phyloP scores from a whole-genome alignment of 2,888 invertebrate genomes.

The Dysmachus trigonus region DNA sequence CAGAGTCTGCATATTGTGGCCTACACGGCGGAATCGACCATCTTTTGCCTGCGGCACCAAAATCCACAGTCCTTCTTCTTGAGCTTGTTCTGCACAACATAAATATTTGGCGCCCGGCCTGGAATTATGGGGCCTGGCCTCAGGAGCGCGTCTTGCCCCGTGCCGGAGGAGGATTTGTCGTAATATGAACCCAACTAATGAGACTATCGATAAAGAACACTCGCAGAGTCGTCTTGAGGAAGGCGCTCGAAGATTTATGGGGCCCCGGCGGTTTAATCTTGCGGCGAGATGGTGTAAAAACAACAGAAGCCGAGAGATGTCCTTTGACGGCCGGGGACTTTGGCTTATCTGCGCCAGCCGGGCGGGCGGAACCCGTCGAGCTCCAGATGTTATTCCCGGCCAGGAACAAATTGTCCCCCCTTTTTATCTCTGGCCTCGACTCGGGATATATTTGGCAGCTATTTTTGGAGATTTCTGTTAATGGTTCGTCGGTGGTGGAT shows the following conservation, averaged over 20 bases:
- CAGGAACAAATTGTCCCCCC: constrained; percentile 10
- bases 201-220: constrained; percentile 13
- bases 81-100: not conserved
- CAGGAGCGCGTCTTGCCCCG: not conserved
- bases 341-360: not conserved
- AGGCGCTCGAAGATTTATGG: constrained; percentile 22
- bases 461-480: constrained; percentile 17
- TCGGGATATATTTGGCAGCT: not conserved
- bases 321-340: not conserved
- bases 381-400: not conserved
- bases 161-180: not conserved
- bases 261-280: constrained; percentile 6
- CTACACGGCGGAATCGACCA: not conserved
- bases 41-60: not conserved
- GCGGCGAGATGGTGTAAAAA: constrained; percentile 1
- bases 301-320: not conserved
- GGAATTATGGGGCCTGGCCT: not conserved
- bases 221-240: not conserved
- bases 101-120: constrained; percentile 15
- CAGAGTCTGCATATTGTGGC: not conserved
- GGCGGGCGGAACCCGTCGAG: not conserved
- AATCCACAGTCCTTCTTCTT: not conserved
- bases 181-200: constrained; percentile 12
- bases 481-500: not conserved
- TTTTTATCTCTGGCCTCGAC: not conserved